These are phyloP conservation scores for Jacana jacana DNA, from an alignment of 2,113 vertebrate species.

Conservation along the genomic window DNA sequence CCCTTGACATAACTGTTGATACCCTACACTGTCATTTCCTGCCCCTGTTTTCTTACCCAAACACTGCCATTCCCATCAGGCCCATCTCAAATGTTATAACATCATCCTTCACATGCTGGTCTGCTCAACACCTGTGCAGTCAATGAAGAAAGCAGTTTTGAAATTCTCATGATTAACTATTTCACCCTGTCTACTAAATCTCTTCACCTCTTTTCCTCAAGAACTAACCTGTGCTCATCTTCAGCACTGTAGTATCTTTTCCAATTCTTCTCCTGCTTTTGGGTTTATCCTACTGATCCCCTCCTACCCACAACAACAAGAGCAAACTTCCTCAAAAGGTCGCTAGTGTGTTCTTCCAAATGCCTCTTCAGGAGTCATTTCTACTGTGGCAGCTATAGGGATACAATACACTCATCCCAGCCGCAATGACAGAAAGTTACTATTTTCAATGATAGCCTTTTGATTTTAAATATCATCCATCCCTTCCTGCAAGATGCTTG, in stretches of 20 bases:
- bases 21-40: neutral
- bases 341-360: neutral
- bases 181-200: neutral
- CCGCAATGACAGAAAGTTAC: neutral
- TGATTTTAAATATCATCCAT: neutral
- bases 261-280: neutral
- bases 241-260: neutral
- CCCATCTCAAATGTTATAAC: neutral
- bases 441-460: neutral
- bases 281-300: neutral
- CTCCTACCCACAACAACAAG: neutral
- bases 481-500: neutral
- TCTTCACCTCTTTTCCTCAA: neutral
- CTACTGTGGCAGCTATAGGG: neutral
- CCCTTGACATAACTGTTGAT: neutral
- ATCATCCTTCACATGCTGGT: neutral
- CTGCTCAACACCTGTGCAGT: neutral
- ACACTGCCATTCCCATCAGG: neutral
- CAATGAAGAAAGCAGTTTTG: neutral
- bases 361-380: neutral
- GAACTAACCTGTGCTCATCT: neutral
- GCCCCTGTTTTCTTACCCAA: neutral
- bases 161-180: neutral
- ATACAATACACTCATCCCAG: neutral
- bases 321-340: neutral